Base-by-base conservation (phyloP, 2,888 invertebrate genomes). In the Nomada goodeniana region DNA sequence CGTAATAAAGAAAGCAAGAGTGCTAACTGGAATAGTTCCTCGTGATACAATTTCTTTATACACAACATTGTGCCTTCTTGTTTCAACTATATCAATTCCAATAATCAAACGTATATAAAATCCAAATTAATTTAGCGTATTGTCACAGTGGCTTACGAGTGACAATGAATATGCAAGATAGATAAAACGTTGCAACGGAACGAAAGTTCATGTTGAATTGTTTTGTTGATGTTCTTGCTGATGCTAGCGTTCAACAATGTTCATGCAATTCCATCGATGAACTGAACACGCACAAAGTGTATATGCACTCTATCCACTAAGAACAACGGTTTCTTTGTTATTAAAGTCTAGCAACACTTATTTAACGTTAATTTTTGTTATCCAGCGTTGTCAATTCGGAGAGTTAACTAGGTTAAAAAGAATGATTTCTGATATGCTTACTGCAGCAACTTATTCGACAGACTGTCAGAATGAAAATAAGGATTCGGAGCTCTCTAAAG, bases 21-120 rank as follows among this genome's bases (percentile, higher is more conserved):
- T 88, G 98, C 97, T 88, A 98, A 94, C 93, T 98, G 96, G 85
- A 98, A 94, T 90, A 98, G 94, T 94, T 98, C 97, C 93, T 97
- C 97, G 69, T 97, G 96, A 91, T 97, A 97, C 64, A 97, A 94
- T 94, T 98, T 98, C 94, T 98, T 98, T 89, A 97, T 94, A 89
- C 96, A 96, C 94, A 97, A 95, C 97, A 98, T 98, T 91, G 89
- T 93, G 75, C 29, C 20, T 60, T 7, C 55, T 67, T 60, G n/a
- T 65, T 29, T 64, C 2, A 47, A 36, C 64, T 10, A 53, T 52
- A 63, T 59, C 67, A 75, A 29, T 63, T 57, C 47, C 11, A 29
- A 20, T 55, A 20, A 13, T 50, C 15, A n/a, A 60, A 63, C 63
- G 61, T 63, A 55, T 72, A n/a, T 36, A 36, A 0, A 47, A 61